These are phyloP conservation scores for Halcyon leucocephala DNA, from an alignment of 2,797 vertebrate species.

Conservation along the genomic window DNA sequence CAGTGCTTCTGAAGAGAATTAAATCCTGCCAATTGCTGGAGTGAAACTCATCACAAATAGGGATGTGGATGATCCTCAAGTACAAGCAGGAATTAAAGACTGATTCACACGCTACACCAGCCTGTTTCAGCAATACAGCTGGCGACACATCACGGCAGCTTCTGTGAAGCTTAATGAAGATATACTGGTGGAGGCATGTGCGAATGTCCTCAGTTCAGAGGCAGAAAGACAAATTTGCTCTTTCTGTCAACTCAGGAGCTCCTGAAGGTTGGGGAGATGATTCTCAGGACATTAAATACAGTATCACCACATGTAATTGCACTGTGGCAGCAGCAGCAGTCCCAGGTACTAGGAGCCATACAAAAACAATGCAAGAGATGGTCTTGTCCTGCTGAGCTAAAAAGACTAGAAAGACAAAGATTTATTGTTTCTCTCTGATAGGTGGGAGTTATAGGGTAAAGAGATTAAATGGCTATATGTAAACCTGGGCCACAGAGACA, in stretches of 20 bases:
- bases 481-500: not conserved
- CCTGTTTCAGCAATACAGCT: not conserved
- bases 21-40: not conserved
- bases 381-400: not conserved
- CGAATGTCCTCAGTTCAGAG: not conserved
- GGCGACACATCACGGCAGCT: not conserved
- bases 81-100: constrained; percentile 2
- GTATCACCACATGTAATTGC: not conserved
- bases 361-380: rapidly evolving
- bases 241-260: not conserved
- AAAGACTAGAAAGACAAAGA: not conserved
- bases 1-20: not conserved
- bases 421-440: not conserved
- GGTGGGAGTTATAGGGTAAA: not conserved
- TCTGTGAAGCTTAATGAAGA: not conserved
- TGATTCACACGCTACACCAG: not conserved
- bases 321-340: rapidly evolving
- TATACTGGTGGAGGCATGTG: not conserved
- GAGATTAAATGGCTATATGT: not conserved
- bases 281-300: not conserved
- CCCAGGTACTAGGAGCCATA: not conserved
- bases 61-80: not conserved
- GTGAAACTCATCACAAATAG: not conserved
- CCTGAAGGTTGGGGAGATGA: not conserved
- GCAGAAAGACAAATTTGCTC: not conserved